Conservation (phyloP, 2,113 vertebrate genomes). For the Tyto alba region DNA sequence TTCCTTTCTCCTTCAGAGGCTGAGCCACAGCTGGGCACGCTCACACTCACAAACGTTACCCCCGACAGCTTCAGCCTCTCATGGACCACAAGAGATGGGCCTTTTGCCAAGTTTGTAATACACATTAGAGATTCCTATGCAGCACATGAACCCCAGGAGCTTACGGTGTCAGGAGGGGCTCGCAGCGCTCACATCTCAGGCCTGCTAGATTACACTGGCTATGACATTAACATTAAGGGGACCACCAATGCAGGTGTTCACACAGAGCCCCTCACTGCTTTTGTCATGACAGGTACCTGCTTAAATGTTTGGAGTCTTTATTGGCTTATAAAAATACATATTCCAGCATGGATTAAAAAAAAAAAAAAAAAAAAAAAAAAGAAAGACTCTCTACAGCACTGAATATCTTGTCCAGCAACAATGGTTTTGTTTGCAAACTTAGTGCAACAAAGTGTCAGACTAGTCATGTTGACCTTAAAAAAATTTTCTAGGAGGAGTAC, state of each 20-base stretch:
- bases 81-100: conserved; percentile 56
- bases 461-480: not conserved
- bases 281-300: conserved; percentile 68
- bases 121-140: conserved; percentile 27
- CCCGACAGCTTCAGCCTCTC: conserved; percentile 71
- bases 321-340: not conserved
- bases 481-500: not conserved
- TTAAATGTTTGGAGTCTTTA: not conserved
- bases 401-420: not conserved
- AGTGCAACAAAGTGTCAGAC: not conserved
- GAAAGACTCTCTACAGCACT: not conserved
- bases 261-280: conserved; percentile 63
- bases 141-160: conserved; percentile 26
- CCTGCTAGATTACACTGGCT: conserved; percentile 61
- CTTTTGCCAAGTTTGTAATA: conserved; percentile 67
- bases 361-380: no score
- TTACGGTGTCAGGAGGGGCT: conserved; percentile 53
- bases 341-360: not conserved
- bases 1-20: conserved; percentile 67
- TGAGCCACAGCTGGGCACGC: conserved; percentile 65
- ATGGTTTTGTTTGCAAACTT: not conserved
- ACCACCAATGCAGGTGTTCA: conserved; percentile 45
- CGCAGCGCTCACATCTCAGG: conserved; percentile 57
- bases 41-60: conserved; percentile 72
- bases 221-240: conserved; percentile 61